Evolutionary conservation across 2,113 vertebrate genomes (phyloP), one percentile per base, ranked within the genome.

Genomic region (Hiodon tergisus): DNA sequence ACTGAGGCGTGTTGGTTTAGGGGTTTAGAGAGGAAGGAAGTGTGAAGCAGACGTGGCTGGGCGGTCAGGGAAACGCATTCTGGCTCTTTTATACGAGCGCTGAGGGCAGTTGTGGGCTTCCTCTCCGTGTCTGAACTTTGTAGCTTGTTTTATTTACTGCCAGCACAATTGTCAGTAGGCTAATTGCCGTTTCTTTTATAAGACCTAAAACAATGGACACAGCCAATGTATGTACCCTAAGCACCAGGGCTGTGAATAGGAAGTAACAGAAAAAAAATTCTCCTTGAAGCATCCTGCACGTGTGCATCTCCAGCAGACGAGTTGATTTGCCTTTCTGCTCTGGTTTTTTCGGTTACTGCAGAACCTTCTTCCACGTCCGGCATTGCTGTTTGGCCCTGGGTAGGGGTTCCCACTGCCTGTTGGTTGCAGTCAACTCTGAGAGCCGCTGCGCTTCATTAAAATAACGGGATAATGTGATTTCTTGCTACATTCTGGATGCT

Each of bases 181-280:
- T 85, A 83, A 83, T 82, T 82, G 77, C 78, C 75, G 75, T 73
- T 72, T 75, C 60, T 57, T 73, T 79, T 79, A 79, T 80, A 74
- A 61, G 73, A 77, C 72, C 52, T 9, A 48, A 72, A 57, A 60
- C 63, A 60, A 69, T 59, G 71, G 71, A 78, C 69, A 47, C 72
- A 71, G 77, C 59, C 72, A 55, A 52, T 52, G 69, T 74, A 52
- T 65, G 60, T 53, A 73, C 75, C 78, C 77, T 72, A 75, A 75
- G 77, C 60, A 70, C 74, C 74, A 76, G 62, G 62, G 71, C 72
- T 75, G 67, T 48, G 58, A 58, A n/a, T 60, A 54, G 59, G 59
- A 70, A 55, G 50, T 78, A 80, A 81, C 78, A 78, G 73, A 75
- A 77, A 78, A 76, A 77, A 8, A 55, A 48, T 54, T 7, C 0